Conservation (phyloP, 1,140 invertebrate species). For the Leptoteleia sp. region DNA sequence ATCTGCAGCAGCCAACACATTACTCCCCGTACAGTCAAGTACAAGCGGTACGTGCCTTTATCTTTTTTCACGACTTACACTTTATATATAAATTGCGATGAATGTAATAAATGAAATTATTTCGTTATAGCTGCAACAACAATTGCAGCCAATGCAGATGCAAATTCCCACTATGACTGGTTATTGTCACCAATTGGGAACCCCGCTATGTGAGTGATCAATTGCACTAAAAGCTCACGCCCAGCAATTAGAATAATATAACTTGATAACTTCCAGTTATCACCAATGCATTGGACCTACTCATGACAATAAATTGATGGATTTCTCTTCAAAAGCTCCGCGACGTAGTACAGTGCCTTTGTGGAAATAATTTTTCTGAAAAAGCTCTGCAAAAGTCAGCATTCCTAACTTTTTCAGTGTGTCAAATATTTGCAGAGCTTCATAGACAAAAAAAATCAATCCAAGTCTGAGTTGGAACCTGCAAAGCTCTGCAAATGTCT, state of each 20-base stretch:
- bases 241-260: no score
- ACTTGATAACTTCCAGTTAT: no score
- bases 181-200: slow-evolving; percentile 78
- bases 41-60: slow-evolving; percentile 66
- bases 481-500: no score
- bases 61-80: neutral
- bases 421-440: no score
- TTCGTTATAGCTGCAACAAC: slow-evolving; percentile 73
- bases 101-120: neutral
- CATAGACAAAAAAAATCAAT: no score
- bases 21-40: slow-evolving; percentile 74
- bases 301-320: no score
- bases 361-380: no score
- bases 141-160: slow-evolving; percentile 78
- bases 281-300: neutral
- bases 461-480: no score
- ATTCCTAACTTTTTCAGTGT: no score
- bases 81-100: neutral
- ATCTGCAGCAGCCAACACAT: slow-evolving; percentile 73
- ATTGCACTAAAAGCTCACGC: neutral
- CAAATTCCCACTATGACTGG: slow-evolving; percentile 81
- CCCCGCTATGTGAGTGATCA: slow-evolving; percentile 75
- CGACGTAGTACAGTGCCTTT: no score
- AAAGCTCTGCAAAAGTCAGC: no score
- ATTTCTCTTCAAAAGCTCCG: no score